A percentile compares a stretch with the other conserved stretches of the same genome.
phyloP scores from a whole-genome alignment of 2,113 vertebrate species.

The Clupea harengus region DNA sequence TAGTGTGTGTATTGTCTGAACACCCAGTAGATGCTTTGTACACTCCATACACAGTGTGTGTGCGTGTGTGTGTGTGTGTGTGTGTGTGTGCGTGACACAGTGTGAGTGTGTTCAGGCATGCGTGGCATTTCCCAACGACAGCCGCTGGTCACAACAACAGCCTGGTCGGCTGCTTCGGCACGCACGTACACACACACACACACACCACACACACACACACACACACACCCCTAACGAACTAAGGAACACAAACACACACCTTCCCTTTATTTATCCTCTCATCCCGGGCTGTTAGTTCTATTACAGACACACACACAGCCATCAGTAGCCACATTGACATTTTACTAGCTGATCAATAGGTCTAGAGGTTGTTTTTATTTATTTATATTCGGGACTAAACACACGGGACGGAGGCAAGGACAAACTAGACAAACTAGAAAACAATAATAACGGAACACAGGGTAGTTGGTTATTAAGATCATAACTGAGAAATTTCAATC shows the following conservation, averaged over 20 bases:
- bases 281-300: no score
- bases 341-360: no score
- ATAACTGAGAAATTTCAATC: no score
- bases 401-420: no score
- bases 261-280: no score
- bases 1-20: no score
- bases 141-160: constrained; percentile 41
- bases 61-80: neutral
- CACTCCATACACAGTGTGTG: neutral
- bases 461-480: no score
- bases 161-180: constrained; percentile 39
- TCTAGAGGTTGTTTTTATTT: no score
- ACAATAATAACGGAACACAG: no score
- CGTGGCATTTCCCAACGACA: constrained; percentile 59
- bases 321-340: neutral
- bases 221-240: neutral
- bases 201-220: neutral
- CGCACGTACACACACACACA: neutral
- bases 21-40: no score
- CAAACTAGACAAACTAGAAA: no score
- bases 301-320: neutral
- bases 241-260: neutral
- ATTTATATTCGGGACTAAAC: no score
- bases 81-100: neutral
- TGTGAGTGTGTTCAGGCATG: constrained; percentile 39